Evolutionary conservation across 1,140 invertebrate genomes (phyloP), one percentile per base, ranked within the genome.

Genomic region (Marisa cornuarietis): DNA sequence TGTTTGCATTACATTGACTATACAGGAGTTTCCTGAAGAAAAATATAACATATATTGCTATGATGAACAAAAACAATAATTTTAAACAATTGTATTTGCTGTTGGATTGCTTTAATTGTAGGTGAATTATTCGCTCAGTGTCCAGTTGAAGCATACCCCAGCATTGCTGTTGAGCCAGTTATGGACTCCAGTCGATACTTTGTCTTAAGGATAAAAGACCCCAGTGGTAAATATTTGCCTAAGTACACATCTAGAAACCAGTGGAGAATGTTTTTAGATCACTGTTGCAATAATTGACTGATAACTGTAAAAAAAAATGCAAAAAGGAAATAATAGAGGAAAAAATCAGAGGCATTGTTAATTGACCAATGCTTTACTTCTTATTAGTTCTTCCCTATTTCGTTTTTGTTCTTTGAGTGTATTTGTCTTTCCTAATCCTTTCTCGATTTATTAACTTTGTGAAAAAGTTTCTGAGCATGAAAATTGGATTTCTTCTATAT

Each of bases 121-220:
- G 93, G 98, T 58, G 96, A 98, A 90, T 91, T 99, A n/a, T 99
- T 99, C 93, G 99, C 98, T 0, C 96, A 98, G 92, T 99, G 98
- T 92, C 98, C 98, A 1, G 96, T 99, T 83, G 98, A 99, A 85
- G 94, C 94, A 87, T 99, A 99, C 92, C 98, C 98, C 73, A 96
- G 98, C 78, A 92, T 96, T 77, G 97, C 98, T 49, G 94, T 99
- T 31, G 98, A 99, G 92, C 90, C 97, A 72, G 99, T 99, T 0
- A 96, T 94, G 65, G 99, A 99, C 92, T 99, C 98, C 79, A 99
- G 98, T 74, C 93, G 99, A 85, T 99, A 99, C 92, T 99, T 99
- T 94, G 99, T 99, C 54, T 91, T 99, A 54, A 94, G 95, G 90
- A 96, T 99, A 85, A 95, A 97, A 91, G 96, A 98, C 93, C 98